Evolutionary conservation across 2,113 vertebrate genomes (phyloP).

Genomic region (Tachysurus fulvidraco): DNA sequence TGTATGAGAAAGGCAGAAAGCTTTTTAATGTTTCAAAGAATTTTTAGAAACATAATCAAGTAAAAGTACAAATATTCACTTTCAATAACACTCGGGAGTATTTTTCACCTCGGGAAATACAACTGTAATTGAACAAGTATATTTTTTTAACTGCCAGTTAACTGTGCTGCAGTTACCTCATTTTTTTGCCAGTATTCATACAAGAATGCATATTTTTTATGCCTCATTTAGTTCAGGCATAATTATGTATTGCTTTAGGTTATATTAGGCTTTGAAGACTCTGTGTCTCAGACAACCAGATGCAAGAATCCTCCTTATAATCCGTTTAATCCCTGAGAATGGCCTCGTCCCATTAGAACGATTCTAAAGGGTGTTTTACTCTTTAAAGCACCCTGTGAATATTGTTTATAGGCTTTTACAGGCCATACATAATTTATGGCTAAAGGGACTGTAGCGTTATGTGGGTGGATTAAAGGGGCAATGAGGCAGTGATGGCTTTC

Average conservation of each 20-base stretch:
- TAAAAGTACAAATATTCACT: not conserved
- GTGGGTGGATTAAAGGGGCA: not conserved
- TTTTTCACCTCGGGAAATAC: not conserved
- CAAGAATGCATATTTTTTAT: not conserved
- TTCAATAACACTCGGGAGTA: not conserved
- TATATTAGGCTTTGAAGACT: conserved; percentile 16
- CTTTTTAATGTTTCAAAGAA: not conserved
- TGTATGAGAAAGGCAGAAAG: not conserved
- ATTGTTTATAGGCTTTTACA: conserved; percentile 44
- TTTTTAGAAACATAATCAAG: not conserved
- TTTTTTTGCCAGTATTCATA: not conserved
- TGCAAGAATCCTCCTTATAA: conserved; percentile 21
- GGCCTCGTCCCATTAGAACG: conserved; percentile 34
- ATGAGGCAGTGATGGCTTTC: conserved; percentile 28
- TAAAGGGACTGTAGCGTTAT: not conserved
- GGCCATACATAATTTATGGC: conserved; percentile 34
- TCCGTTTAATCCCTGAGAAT: conserved; percentile 29
- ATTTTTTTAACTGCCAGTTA: not conserved
- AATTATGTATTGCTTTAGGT: conserved; percentile 15
- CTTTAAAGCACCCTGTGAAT: conserved; percentile 12
- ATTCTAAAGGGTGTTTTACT: conserved; percentile 19
- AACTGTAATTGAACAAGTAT: not conserved
- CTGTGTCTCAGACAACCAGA: conserved; percentile 11
- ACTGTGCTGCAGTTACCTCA: not conserved
- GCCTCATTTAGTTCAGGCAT: conserved; percentile 4